Evolutionary conservation across 2,888 invertebrate genomes (phyloP).

Genomic region (Tridacna crocea): DNA sequence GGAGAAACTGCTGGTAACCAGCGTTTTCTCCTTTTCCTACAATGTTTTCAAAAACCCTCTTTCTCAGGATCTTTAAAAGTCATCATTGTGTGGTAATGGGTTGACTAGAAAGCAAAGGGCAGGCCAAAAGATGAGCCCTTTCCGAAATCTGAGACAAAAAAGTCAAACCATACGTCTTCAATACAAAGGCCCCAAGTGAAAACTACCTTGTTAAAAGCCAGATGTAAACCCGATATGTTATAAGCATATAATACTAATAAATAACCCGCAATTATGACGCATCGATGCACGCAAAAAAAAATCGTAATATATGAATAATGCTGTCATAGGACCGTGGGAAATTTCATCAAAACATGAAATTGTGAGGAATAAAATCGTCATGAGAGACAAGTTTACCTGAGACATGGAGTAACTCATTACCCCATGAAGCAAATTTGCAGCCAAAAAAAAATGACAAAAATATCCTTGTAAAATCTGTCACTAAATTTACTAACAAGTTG

Average conservation of each 20-base stretch:
- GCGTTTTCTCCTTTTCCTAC: no score
- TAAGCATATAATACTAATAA: slow-evolving; percentile 54
- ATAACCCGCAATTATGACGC: slow-evolving; percentile 54
- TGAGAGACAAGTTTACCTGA: slow-evolving; percentile 14
- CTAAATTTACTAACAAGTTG: neutral
- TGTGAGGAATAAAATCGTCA: slow-evolving; percentile 48
- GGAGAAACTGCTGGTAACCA: no score
- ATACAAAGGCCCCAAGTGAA: no score
- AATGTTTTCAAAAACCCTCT: no score
- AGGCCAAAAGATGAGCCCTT: no score
- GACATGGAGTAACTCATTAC: neutral
- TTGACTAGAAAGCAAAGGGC: no score
- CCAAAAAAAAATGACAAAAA: neutral
- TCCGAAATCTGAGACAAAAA: no score
- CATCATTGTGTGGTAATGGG: no score
- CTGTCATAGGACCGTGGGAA: slow-evolving; percentile 59
- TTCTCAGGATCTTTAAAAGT: no score
- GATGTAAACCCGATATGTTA: slow-evolving; percentile 39
- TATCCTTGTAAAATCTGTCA: neutral
- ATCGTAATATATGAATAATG: slow-evolving; percentile 55
- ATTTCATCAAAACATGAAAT: slow-evolving; percentile 51
- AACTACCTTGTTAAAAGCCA: neutral
- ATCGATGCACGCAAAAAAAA: slow-evolving; percentile 52
- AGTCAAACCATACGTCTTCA: no score
- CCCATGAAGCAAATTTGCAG: neutral